Conservation (phyloP, 2,113 vertebrate genomes). For the Aptenodytes forsteri region DNA sequence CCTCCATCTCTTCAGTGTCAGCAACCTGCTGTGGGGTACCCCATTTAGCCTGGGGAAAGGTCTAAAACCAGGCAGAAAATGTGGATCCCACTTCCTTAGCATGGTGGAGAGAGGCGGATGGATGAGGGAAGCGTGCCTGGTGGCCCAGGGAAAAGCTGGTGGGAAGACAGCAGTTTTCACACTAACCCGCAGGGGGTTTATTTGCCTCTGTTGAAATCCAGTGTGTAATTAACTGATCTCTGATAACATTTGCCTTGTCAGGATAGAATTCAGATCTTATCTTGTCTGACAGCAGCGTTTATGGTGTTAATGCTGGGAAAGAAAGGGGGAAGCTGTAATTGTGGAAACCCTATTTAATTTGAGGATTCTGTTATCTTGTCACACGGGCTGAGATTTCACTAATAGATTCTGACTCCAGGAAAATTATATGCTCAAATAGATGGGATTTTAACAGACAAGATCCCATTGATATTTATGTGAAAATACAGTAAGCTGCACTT, state of each 20-base stretch:
- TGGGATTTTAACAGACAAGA: constrained; percentile 63
- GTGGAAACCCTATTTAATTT: constrained; percentile 63
- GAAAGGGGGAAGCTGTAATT: constrained; percentile 53
- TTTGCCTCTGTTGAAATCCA: constrained; percentile 40
- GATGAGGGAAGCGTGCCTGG: not conserved
- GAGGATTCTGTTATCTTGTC: constrained; percentile 69
- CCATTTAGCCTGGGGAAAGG: not conserved
- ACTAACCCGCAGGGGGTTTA: not conserved
- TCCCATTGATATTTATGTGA: constrained; percentile 34
- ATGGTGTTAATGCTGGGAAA: constrained; percentile 48
- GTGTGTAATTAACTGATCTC: constrained; percentile 69
- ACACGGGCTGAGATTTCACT: constrained; percentile 42
- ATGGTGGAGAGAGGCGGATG: not conserved
- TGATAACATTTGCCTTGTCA: constrained; percentile 68
- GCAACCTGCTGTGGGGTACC: not conserved
- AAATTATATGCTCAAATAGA: constrained; percentile 62
- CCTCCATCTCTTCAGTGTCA: not conserved
- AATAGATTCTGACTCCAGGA: constrained; percentile 66
- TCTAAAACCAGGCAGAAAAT: not conserved
- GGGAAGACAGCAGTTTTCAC: not conserved
- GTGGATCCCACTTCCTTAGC: not conserved
- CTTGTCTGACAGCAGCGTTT: constrained; percentile 61
- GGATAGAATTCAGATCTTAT: constrained; percentile 67
- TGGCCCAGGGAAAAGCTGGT: not conserved
- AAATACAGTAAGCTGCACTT: not conserved